A percentile compares a stretch with the other conserved stretches of the same genome.
Conservation (phyloP, 2,113 vertebrate species). For the Agapornis roseicollis region DNA sequence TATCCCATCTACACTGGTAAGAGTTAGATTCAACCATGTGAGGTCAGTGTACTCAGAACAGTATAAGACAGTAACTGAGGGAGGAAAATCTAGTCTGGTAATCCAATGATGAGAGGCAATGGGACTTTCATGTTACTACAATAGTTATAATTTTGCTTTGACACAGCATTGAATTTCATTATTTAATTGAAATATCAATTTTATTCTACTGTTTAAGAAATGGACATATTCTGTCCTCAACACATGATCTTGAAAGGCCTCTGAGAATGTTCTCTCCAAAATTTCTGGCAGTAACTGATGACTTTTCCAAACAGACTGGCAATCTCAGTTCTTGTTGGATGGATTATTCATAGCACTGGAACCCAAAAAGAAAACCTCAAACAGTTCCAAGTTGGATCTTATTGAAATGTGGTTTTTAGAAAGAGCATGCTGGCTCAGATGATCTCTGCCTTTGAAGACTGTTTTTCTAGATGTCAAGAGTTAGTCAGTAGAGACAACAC, state of each 20-base stretch:
- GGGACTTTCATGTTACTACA: neutral
- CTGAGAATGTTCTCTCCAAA: neutral
- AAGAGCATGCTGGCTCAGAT: neutral
- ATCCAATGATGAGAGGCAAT: neutral
- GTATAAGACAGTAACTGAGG: neutral
- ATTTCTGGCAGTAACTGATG: neutral
- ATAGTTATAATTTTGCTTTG: neutral
- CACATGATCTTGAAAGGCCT: neutral
- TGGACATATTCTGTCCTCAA: neutral
- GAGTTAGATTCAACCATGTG: neutral
- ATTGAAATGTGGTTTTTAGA: neutral
- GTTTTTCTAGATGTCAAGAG: neutral
- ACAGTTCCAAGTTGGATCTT: neutral
- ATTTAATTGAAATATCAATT: neutral
- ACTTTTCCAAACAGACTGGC: neutral
- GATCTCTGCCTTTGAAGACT: neutral
- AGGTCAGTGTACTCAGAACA: neutral
- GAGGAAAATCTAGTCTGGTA: neutral
- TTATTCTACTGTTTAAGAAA: neutral
- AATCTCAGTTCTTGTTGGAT: fast-evolving
- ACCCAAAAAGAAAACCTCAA: neutral
- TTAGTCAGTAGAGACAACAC: neutral
- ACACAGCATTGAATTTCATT: neutral
- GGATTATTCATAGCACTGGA: neutral
- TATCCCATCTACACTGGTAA: neutral